These are phyloP conservation scores for Tetraneura akinire DNA, from an alignment of 1,140 invertebrate genomes.

Conservation along the genomic window DNA sequence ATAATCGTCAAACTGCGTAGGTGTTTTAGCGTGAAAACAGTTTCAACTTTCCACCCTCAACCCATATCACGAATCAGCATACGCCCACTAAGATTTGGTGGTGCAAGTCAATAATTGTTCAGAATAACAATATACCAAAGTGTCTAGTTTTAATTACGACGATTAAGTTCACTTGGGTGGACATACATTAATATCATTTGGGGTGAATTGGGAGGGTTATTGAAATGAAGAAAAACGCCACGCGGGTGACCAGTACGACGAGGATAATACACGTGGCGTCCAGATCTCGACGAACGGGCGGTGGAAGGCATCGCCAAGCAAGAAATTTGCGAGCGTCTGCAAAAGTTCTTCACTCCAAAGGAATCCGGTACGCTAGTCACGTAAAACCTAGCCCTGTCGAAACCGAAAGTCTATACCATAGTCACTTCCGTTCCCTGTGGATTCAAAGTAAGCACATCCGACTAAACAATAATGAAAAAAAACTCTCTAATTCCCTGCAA, in stretches of 20 bases:
- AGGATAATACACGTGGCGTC: not conserved
- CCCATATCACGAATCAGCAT: not conserved
- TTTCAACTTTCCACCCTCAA: not conserved
- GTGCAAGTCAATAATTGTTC: constrained; percentile 11
- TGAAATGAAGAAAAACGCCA: not conserved
- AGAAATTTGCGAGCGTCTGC: constrained; percentile 50
- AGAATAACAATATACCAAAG: constrained; percentile 45
- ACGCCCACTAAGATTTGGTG: not conserved
- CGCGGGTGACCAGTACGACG: not conserved
- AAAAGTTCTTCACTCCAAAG: constrained; percentile 30
- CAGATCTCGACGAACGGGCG: no score
- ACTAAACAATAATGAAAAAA: constrained; percentile 47
- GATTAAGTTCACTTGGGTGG: constrained; percentile 47
- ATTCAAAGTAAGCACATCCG: constrained; percentile 46
- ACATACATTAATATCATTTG: constrained; percentile 38
- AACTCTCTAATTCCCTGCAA: constrained; percentile 41
- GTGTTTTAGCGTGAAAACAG: not conserved
- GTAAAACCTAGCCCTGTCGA: constrained; percentile 12
- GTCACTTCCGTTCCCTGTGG: constrained; percentile 8
- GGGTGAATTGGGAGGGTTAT: not conserved
- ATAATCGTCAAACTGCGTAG: not conserved
- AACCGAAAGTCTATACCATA: constrained; percentile 48
- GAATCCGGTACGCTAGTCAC: constrained; percentile 47
- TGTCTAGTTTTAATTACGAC: constrained; percentile 47
- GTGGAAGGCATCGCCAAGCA: constrained; percentile 36